A percentile compares a stretch with the other conserved stretches of the same genome.
Evolutionary conservation across 2,113 vertebrate genomes (phyloP).

Genomic region (Phainopepla nitens): DNA sequence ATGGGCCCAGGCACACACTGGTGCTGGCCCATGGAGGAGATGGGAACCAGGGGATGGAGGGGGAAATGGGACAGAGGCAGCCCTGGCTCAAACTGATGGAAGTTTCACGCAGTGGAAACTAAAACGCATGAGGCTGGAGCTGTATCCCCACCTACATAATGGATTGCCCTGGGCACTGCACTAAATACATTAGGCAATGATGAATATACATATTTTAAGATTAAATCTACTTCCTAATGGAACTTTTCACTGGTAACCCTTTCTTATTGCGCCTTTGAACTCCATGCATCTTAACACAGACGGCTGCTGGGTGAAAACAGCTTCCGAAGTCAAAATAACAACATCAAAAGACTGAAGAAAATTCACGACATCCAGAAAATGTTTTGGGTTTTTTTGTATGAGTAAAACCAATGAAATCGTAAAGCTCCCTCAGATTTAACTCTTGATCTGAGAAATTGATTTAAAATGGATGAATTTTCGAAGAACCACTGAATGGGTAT

Average conservation of each 20-base stretch:
- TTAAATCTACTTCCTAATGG: constrained; percentile 23
- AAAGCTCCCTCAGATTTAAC: not conserved
- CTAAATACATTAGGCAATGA: not conserved
- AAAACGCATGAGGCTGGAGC: not conserved
- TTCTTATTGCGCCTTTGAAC: not conserved
- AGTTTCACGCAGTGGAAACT: not conserved
- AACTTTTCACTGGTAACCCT: not conserved
- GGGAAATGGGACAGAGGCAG: not conserved
- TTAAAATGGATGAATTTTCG: not conserved
- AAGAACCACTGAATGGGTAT: not conserved
- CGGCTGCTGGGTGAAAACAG: not conserved
- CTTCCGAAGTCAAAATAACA: not conserved
- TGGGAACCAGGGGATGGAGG: not conserved
- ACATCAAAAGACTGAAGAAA: not conserved
- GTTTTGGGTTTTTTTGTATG: not conserved
- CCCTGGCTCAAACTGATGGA: not conserved
- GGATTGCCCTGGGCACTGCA: not conserved
- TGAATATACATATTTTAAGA: constrained; percentile 5
- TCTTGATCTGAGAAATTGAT: not conserved
- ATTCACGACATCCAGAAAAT: not conserved
- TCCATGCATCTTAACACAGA: not conserved
- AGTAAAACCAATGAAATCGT: not conserved
- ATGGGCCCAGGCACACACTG: fast-evolving
- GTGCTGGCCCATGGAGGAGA: not conserved
- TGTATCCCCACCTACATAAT: not conserved